These are phyloP conservation scores for Heliocidaris erythrogramma DNA, from an alignment of 35 echinoderm and acorn worm genomes.

Conservation along the genomic window DNA sequence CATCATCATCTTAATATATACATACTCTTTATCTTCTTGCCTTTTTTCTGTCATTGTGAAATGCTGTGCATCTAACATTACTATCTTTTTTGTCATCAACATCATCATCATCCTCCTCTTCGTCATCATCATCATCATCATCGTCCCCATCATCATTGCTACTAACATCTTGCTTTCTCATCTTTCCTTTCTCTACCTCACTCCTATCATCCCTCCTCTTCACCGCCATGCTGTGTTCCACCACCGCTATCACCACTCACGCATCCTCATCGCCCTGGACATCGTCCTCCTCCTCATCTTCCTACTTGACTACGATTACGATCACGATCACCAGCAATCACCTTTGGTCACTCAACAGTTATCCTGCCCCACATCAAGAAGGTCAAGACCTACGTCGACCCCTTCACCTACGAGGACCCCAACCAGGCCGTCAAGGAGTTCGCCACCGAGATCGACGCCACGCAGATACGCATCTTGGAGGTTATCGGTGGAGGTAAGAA, in stretches of 20 bases:
- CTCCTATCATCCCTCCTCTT: background rate
- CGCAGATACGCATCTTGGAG: conserved; percentile 84
- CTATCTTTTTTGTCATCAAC: background rate
- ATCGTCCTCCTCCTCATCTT: background rate
- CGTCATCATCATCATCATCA: background rate
- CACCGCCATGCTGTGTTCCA: background rate
- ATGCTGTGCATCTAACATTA: background rate
- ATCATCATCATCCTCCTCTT: background rate
- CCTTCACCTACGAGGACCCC: conserved; percentile 90
- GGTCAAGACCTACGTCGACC: conserved; percentile 84
- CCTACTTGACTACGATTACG: background rate
- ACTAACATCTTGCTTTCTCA: background rate
- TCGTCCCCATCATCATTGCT: background rate
- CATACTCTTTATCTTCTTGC: background rate
- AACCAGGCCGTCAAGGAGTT: conserved; percentile 91
- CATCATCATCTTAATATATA: background rate
- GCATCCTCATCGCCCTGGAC: background rate
- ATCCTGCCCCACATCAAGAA: conserved; percentile 89
- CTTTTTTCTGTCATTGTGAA: background rate
- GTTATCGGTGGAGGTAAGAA: conserved; percentile 98
- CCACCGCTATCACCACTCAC: background rate
- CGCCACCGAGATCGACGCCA: conserved; percentile 88
- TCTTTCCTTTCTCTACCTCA: background rate
- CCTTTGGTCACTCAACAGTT: conserved; percentile 61
- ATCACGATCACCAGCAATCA: conserved; percentile 44